phyloP scores from a whole-genome alignment of 30 jellyfish, hydroid and myxozoan species.

The Pelagia noctiluca region DNA sequence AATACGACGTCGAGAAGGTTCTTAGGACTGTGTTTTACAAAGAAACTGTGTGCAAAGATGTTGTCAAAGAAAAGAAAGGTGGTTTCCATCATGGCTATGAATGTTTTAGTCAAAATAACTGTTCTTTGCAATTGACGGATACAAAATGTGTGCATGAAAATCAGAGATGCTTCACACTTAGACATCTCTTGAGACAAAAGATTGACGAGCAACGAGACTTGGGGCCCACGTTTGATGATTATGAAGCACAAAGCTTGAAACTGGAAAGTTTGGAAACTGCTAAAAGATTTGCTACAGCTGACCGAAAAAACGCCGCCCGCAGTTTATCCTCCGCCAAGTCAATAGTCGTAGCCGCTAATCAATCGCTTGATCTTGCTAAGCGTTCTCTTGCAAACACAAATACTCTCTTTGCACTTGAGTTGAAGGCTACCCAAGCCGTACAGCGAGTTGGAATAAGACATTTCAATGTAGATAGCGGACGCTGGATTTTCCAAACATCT shows the following conservation, averaged over 20 bases:
- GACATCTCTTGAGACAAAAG: conserved; percentile 26
- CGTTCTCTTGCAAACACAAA: conserved; percentile 43
- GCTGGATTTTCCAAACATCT: conserved; percentile 17
- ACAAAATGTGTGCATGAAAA: conserved; percentile 51
- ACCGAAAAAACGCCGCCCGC: conserved; percentile 23
- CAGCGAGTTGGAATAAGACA: conserved; percentile 13
- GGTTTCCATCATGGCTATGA: conserved; percentile 53
- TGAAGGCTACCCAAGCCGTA: conserved; percentile 5
- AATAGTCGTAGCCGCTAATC: conserved; percentile 8
- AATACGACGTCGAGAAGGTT: conserved; percentile 19
- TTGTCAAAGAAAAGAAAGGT: conserved; percentile 12
- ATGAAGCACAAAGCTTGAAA: conserved; percentile 12
- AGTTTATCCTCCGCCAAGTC: conserved; percentile 26
- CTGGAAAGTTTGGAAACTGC: conserved; percentile 28
- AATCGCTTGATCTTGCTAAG: background rate
- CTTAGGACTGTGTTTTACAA: conserved; percentile 14
- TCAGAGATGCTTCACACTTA: conserved; percentile 15
- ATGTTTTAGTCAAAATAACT: conserved; percentile 54
- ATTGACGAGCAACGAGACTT: background rate
- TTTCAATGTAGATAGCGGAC: conserved; percentile 10
- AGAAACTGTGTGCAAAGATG: conserved; percentile 39
- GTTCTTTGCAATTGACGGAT: conserved; percentile 42
- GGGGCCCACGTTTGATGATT: conserved; percentile 33
- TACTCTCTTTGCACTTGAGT: conserved; percentile 28
- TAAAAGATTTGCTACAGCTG: conserved; percentile 8